Conservation (phyloP, 2,888 invertebrate species). For the Halictus ligatus region DNA sequence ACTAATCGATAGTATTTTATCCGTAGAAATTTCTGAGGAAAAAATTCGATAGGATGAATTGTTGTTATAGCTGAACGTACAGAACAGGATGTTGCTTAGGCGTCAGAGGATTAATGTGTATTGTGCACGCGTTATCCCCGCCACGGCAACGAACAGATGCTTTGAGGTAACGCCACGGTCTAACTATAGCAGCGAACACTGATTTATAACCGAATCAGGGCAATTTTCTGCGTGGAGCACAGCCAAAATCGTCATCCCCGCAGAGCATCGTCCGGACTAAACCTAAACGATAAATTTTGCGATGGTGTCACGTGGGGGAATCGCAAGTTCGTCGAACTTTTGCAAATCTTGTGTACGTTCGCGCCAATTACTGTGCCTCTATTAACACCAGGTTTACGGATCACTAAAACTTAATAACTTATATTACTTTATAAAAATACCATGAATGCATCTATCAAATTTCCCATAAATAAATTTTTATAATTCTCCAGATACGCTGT, state of each 20-base stretch:
- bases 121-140: not conserved
- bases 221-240: not conserved
- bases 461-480: no score
- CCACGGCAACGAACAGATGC: not conserved
- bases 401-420: no score
- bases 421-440: no score
- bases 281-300: not conserved
- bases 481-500: no score
- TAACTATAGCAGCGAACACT: slow-evolving; percentile 12
- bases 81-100: not conserved
- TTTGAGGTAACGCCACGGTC: not conserved
- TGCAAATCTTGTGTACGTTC: not conserved
- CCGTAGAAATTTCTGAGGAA: no score
- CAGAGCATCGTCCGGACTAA: not conserved
- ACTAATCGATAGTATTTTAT: no score
- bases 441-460: no score
- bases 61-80: not conserved
- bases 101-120: not conserved
- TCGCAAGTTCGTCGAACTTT: not conserved
- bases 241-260: not conserved
- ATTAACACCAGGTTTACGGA: no score
- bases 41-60: not conserved
- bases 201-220: slow-evolving; percentile 6
- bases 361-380: not conserved
- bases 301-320: no score